Percentiles rank a stretch among this genome's conserved stretches.
Conservation (phyloP, 2,888 invertebrate genomes). For the Scrobipalpa atriplicella region DNA sequence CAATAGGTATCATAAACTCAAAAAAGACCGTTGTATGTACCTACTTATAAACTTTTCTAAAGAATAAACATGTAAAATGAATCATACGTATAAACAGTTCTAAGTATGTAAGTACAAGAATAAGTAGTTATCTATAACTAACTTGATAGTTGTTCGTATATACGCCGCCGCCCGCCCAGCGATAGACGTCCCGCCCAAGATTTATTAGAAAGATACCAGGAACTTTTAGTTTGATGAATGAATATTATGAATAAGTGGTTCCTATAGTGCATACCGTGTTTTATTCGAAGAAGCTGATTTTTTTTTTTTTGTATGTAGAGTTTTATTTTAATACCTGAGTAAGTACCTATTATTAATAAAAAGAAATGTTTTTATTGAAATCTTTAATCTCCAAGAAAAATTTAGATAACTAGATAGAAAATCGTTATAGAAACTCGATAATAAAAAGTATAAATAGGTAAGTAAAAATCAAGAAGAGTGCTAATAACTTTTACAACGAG, state of each 20-base stretch:
- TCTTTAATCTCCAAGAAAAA: too few relatives aligned
- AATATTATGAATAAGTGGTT: constrained; percentile 2
- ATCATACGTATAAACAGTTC: neutral
- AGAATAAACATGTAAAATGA: too few relatives aligned
- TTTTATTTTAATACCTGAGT: too few relatives aligned
- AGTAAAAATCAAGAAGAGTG: neutral
- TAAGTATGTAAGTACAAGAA: constrained; percentile 1
- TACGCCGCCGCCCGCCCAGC: constrained; percentile 15
- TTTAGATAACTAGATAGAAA: neutral
- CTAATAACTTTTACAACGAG: constrained; percentile 19
- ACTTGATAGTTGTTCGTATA: neutral
- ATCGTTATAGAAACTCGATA: neutral
- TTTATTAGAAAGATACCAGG: neutral
- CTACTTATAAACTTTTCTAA: too few relatives aligned
- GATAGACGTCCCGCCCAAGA: constrained; percentile 9
- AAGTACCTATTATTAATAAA: too few relatives aligned
- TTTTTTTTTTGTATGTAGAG: neutral
- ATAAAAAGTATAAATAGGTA: neutral
- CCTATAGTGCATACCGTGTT: neutral
- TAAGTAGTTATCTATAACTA: neutral
- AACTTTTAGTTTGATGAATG: constrained; percentile 2
- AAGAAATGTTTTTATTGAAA: too few relatives aligned
- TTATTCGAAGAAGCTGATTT: neutral
- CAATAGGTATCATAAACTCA: too few relatives aligned
- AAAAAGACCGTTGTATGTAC: too few relatives aligned